Evolutionary conservation across 1,140 invertebrate species (phyloP), one percentile per base, ranked within the genome.

Genomic region (Manduca sexta): DNA sequence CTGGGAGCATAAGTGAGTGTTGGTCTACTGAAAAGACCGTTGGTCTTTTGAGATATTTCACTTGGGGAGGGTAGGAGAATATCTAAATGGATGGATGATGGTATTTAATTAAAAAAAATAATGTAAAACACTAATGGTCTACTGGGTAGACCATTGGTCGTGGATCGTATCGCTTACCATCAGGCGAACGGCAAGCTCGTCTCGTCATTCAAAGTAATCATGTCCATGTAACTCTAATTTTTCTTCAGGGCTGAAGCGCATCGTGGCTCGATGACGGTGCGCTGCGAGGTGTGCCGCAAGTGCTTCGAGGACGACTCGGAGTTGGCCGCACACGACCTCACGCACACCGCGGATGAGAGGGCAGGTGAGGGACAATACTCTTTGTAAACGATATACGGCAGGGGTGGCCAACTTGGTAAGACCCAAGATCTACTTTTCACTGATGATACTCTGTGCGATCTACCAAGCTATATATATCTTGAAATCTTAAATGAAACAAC

Each of bases 281-380:
- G 83, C 0, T 86, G 84, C 43, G 83, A 86, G 16, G 84, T 86
- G 1, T 86, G 84, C 52, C 63, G 77, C 6, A 73, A 81, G 50
- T 85, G 84, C 43, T 86, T 86, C 61, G 84, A 86, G 49, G 82
- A 85, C 45, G 83, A 86, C 29, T 64, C 75, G 0, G 83, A 86
- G 39, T 44, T 86, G 0, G 74, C 74, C 0, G 69, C 68, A 5
- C 84, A 86, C 56, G 68, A 73, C n/a, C 58, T 59, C 12, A 64
- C 65, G 5, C 84, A 86, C 58, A 82, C 84, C 1, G 63, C 55
- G 1, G 84, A 86, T 47, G 84, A 86, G 53, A 48, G 80, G 7
- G 78, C 78, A 1, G 82, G 82, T 84, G 33, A 44, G 56, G 13
- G 16, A 30, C 33, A 1, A n/a, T 12, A 35, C 33, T 14, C 3